Evolutionary conservation across 2,797 vertebrate genomes (phyloP), one percentile per base, ranked within the genome.

Genomic region (Thamnophis elegans): DNA sequence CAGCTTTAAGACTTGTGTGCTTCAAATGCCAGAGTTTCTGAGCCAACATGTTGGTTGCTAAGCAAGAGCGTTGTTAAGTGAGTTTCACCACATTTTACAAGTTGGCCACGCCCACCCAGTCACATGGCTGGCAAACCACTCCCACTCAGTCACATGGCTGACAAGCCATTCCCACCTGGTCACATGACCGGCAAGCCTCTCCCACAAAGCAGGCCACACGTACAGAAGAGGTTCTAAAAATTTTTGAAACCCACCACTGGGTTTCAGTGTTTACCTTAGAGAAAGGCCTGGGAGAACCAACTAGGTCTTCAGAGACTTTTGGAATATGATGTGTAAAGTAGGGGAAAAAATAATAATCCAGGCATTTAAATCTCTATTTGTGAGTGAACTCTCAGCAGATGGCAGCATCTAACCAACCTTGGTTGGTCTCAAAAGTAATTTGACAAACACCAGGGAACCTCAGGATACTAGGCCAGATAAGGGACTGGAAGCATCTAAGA

Each of bases 381-480:
- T 89, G 68, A 89, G 87, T 42, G 22, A 89, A 55, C 5, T 25
- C 58, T 94, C 73, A 92, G 65, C 68, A 58, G 62, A 90, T 78
- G 68, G 68, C 68, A 42, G 68, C 36, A 78, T 78, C 18, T 42
- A 42, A 18, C 18, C 18, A 42, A 42, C 8, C 18, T 42, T 78
- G 68, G 68, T 4, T 42, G 18, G 18, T 78, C 32, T 36, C 68
- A 20, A 36, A 36, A 73, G 32, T 78, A 42, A 78, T n/a, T 10
- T 42, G 18, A 36, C 32, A 36, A 4, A 18, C 68, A 10, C 36
- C 36, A 78, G 18, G 36, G 36, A 42, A 78, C 9, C 18, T 36
- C 18, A 78, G 36, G 36, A 22, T 9, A 10, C 18, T 42, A 42
- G 9, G 73, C 36, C 36, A 78, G 73, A 42, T 42, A 42, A 20